A percentile compares a stretch with the other conserved stretches of the same genome.
These are phyloP conservation scores for Trinectes maculatus DNA, from an alignment of 2,113 vertebrate species.

Conservation along the genomic window DNA sequence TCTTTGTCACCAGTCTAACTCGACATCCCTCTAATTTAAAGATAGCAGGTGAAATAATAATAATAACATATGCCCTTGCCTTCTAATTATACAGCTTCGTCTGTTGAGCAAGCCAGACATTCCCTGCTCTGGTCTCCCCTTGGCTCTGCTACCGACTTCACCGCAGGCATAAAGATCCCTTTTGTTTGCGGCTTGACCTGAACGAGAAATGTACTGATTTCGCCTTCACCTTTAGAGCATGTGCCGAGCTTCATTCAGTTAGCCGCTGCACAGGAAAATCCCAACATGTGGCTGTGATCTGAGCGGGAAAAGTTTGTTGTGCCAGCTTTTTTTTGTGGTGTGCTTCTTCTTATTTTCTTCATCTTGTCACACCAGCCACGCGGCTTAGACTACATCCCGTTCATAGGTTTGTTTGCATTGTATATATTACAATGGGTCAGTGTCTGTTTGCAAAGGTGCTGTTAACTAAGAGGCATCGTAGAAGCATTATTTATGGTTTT, in stretches of 20 bases:
- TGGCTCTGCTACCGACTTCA: not conserved
- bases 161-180: not conserved
- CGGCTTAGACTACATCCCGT: slow-evolving; percentile 19
- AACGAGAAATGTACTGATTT: slow-evolving; percentile 6
- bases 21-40: slow-evolving; percentile 32
- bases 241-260: slow-evolving; percentile 27
- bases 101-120: slow-evolving; percentile 3
- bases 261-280: slow-evolving; percentile 58
- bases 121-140: not conserved
- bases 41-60: slow-evolving; percentile 16
- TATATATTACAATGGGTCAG: not conserved
- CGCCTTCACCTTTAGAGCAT: slow-evolving; percentile 12
- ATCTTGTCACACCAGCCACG: slow-evolving; percentile 37
- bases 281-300: slow-evolving; percentile 70
- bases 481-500: slow-evolving; percentile 12
- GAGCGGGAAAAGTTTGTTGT: slow-evolving; percentile 27
- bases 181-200: slow-evolving; percentile 2
- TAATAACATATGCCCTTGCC: not conserved
- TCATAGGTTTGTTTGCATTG: slow-evolving; percentile 39
- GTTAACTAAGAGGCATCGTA: not conserved
- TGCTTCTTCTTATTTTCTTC: slow-evolving; percentile 40
- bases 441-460: slow-evolving; percentile 22
- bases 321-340: slow-evolving; percentile 31
- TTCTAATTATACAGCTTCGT: slow-evolving; percentile 16
- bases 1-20: slow-evolving; percentile 4